Percentiles rank a stretch among this genome's conserved stretches.
Evolutionary conservation across 2,113 vertebrate genomes (phyloP).

Genomic region (Aepyceros melampus): DNA sequence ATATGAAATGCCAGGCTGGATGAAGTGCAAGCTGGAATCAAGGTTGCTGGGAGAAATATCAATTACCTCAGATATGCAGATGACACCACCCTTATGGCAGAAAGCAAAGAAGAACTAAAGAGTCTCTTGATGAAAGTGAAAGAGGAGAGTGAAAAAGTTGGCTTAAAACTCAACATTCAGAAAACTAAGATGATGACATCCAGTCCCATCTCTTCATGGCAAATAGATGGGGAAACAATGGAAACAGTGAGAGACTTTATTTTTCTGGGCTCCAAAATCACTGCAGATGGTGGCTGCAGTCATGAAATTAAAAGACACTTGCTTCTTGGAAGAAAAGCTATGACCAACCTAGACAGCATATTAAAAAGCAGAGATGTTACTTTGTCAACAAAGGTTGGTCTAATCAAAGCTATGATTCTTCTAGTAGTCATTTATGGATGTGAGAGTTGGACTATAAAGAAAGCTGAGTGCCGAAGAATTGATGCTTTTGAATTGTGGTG

Average conservation of each 20-base stretch:
- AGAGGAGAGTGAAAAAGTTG: background rate
- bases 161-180: background rate
- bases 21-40: background rate
- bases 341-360: background rate
- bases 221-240: background rate
- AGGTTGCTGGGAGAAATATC: background rate
- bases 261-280: background rate
- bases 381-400: background rate
- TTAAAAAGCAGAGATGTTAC: background rate
- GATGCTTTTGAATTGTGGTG: background rate
- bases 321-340: background rate
- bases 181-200: background rate
- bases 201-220: background rate
- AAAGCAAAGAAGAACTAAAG: background rate
- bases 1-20: background rate
- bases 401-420: background rate
- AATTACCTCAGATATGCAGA: background rate
- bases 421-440: background rate
- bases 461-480: rapidly evolving
- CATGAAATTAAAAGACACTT: background rate
- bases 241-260: background rate
- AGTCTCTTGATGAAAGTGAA: background rate
- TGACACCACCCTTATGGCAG: background rate
- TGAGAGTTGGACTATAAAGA: background rate
- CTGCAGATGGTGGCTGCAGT: background rate